phyloP scores from a whole-genome alignment of 2,888 invertebrate genomes.

The Lordiphosa andalusiaca region DNA sequence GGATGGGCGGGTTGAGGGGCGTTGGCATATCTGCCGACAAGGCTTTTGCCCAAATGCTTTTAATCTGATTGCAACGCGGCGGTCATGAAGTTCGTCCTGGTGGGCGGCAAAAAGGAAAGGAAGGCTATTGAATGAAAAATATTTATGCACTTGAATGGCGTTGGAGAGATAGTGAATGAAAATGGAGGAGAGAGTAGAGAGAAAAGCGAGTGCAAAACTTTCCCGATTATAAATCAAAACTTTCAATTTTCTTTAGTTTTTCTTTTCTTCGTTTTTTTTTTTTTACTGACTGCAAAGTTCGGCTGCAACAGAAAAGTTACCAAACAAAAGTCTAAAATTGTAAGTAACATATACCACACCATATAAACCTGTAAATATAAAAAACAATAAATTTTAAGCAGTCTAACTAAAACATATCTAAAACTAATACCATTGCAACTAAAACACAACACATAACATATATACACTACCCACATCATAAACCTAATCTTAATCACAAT shows the following conservation, averaged over 20 bases:
- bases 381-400: no score
- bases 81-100: slow-evolving; percentile 55
- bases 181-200: not conserved
- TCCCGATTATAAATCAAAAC: slow-evolving; percentile 74
- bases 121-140: slow-evolving; percentile 50
- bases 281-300: slow-evolving; percentile 53
- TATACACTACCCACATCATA: no score
- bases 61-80: slow-evolving; percentile 68
- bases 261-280: slow-evolving; percentile 18
- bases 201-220: slow-evolving; percentile 49
- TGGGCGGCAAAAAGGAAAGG: slow-evolving; percentile 7
- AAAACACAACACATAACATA: no score
- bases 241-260: slow-evolving; percentile 63
- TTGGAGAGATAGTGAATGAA: slow-evolving; percentile 35
- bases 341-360: no score
- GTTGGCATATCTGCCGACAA: slow-evolving; percentile 9
- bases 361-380: no score
- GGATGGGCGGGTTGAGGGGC: no score
- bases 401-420: no score
- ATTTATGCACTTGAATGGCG: slow-evolving; percentile 64
- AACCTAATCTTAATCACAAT: no score
- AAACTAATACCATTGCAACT: no score
- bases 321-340: slow-evolving; percentile 25
- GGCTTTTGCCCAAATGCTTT: slow-evolving; percentile 54
- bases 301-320: slow-evolving; percentile 33